Evolutionary conservation across 2,888 invertebrate species (phyloP), one percentile per base, ranked within the genome.

Genomic region (Eristalis pertinax): DNA sequence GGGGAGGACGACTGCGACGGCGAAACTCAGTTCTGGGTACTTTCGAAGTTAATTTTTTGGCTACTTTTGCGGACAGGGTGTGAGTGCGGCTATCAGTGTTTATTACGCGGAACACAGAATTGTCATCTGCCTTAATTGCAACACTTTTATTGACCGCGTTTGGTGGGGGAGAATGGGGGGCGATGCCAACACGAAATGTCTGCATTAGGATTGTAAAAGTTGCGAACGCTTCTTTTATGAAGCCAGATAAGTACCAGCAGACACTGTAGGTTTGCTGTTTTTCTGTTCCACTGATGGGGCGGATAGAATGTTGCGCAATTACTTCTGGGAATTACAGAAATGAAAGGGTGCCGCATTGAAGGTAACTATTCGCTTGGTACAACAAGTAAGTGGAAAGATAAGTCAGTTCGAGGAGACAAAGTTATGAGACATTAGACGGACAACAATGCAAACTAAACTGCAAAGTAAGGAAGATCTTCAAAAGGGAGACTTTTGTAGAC

Each of bases 81-180:
- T 26, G 19, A 60, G 68, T 77, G 56, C 24, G 60, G 79, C 68
- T 80, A 84, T 87, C 79, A 76, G 75, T 87, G 84, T 87, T 87
- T 84, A 87, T 80, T 68, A 62, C 75, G 76, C 43, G 43, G 65
- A 76, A 76, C 84, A 79, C 76, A 73, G 84, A 76, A 87, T 76
- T 69, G 79, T 60, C 87, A 82, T 87, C 58, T 58, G 68, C 60
- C 84, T 83, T 87, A 80, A 87, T 87, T 87, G 84, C 58, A 67
- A 72, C 70, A 58, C 58, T 79, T 87, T 81, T 74, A 83, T 68
- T 65, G 76, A 58, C n/a, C 58, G 35, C 19, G 41, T n/a, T 64
- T 26, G 35, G 38, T 43, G 38, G 67, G 50, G 19, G 32, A 8
- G 8, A 4, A 5, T 4, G 1, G 22, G n/a, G 24, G n/a, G 60